phyloP scores from a whole-genome alignment of 2,888 invertebrate genomes.

The Tiliacea citrago region DNA sequence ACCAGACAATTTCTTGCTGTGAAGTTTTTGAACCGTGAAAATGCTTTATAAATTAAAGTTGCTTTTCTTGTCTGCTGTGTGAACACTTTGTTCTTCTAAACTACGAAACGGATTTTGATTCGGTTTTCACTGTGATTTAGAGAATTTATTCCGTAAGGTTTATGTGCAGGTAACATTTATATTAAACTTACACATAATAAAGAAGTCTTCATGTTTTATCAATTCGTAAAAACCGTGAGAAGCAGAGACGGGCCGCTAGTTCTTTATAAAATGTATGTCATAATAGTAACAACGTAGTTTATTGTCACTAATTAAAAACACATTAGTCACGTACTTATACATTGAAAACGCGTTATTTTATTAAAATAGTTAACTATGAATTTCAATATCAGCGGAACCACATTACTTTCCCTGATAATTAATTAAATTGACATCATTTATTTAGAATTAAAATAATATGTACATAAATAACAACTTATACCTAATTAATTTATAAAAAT shows the following conservation, averaged over 20 bases:
- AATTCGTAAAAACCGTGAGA: neutral
- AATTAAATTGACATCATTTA: no score
- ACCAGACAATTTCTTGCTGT: constrained; percentile 8
- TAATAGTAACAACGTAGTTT: neutral
- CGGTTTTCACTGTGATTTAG: neutral
- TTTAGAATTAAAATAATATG: no score
- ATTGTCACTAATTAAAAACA: constrained; percentile 14
- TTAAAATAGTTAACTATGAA: neutral
- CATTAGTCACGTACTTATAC: constrained; percentile 10
- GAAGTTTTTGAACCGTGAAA: constrained; percentile 18
- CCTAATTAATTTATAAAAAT: no score
- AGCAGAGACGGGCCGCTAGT: neutral
- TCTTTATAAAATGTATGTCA: neutral
- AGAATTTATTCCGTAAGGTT: neutral
- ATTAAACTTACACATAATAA: no score
- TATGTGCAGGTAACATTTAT: neutral
- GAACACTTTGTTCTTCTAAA: neutral
- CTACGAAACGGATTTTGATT: neutral
- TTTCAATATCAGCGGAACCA: neutral
- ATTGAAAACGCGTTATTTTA: neutral
- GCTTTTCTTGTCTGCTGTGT: neutral
- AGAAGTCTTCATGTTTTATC: no score
- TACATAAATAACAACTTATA: no score
- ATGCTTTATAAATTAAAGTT: neutral
- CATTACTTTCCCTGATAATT: neutral